phyloP scores from a whole-genome alignment of 2,888 invertebrate species.

The Meghimatium bilineatum region DNA sequence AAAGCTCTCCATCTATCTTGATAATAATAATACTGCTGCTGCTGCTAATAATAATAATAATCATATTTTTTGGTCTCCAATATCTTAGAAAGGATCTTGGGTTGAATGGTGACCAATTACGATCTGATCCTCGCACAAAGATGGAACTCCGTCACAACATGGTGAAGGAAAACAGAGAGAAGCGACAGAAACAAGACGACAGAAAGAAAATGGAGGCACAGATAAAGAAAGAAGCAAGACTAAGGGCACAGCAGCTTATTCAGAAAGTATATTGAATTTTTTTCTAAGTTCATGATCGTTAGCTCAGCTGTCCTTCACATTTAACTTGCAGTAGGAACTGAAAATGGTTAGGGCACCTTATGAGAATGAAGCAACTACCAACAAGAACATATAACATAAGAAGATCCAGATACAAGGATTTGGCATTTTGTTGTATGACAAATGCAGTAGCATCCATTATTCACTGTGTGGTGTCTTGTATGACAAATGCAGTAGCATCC shows the following conservation, averaged over 20 bases:
- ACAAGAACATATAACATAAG: too few relatives aligned
- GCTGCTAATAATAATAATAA: too few relatives aligned
- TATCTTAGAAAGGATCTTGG: slow-evolving; percentile 65
- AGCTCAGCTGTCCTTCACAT: not conserved
- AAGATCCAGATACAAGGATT: too few relatives aligned
- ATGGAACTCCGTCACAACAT: slow-evolving; percentile 75
- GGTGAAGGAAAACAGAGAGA: slow-evolving; percentile 75
- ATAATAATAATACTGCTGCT: too few relatives aligned
- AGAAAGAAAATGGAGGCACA: slow-evolving; percentile 60
- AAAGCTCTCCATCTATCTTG: too few relatives aligned
- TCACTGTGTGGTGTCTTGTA: too few relatives aligned
- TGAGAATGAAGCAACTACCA: too few relatives aligned
- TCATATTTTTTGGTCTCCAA: not conserved
- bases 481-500: too few relatives aligned
- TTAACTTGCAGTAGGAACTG: too few relatives aligned
- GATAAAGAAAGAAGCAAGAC: slow-evolving; percentile 70
- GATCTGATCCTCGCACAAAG: slow-evolving; percentile 70
- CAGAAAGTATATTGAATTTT: slow-evolving; percentile 59
- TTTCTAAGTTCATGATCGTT: not conserved
- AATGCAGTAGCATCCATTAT: too few relatives aligned
- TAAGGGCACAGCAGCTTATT: slow-evolving; percentile 70
- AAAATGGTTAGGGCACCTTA: too few relatives aligned
- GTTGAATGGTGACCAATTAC: slow-evolving; percentile 56
- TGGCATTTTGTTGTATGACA: too few relatives aligned
- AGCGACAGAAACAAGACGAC: slow-evolving; percentile 65